phyloP scores from a whole-genome alignment of 1,140 invertebrate species.

The Oscheius sp. region DNA sequence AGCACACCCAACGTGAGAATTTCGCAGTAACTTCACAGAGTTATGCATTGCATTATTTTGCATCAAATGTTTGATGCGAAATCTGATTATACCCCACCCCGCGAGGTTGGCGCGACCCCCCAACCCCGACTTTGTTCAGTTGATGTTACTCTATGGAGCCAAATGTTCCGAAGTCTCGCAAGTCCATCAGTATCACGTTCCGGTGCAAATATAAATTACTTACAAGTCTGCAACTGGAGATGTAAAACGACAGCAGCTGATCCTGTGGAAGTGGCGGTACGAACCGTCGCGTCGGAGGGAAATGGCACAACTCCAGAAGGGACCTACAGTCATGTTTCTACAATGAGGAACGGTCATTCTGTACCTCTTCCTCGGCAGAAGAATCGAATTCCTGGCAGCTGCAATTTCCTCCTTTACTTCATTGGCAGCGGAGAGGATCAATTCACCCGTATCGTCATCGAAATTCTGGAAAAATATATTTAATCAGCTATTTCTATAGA shows the following conservation, averaged over 20 bases:
- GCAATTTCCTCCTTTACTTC: slow-evolving; percentile 17
- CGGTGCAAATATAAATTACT: slow-evolving; percentile 1
- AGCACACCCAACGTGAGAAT: too few relatives aligned
- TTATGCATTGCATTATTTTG: too few relatives aligned
- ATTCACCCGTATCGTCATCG: neutral
- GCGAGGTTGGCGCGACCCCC: too few relatives aligned
- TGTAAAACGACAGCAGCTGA: slow-evolving; percentile 47
- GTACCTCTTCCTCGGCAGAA: slow-evolving; percentile 26
- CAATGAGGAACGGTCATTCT: neutral
- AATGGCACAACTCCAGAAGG: slow-evolving; percentile 57
- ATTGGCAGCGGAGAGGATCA: slow-evolving; percentile 9
- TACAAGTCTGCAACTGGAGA: slow-evolving; percentile 47
- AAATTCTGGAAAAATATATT: too few relatives aligned
- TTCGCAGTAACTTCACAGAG: too few relatives aligned
- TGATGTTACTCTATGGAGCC: too few relatives aligned
- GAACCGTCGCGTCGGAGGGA: slow-evolving; percentile 61
- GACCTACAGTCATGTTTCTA: slow-evolving; percentile 28
- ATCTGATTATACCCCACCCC: too few relatives aligned
- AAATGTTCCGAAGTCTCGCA: too few relatives aligned
- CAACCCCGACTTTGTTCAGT: too few relatives aligned
- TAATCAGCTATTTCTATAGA: too few relatives aligned
- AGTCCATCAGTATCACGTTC: too few relatives aligned
- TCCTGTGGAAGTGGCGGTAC: slow-evolving; percentile 61
- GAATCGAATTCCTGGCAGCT: slow-evolving; percentile 11
- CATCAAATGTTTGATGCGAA: too few relatives aligned